These are phyloP conservation scores for Sander lucioperca DNA, from an alignment of 2,113 vertebrate genomes.

Conservation along the genomic window DNA sequence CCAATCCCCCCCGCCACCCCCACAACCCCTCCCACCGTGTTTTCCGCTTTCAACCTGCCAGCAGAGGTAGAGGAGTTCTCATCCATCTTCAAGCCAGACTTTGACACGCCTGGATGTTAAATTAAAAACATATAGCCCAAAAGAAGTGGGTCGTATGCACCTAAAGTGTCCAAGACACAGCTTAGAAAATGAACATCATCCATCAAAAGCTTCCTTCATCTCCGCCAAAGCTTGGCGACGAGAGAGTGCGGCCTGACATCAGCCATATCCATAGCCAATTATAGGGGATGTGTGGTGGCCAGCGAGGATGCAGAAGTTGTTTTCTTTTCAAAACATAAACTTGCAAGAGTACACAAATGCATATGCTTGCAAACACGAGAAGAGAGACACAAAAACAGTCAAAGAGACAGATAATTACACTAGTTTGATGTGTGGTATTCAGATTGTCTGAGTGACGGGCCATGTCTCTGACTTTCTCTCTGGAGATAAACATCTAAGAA, in stretches of 20 bases:
- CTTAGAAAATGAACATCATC: constrained; percentile 81
- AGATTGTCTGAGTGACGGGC: constrained; percentile 17
- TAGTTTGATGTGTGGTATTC: neutral
- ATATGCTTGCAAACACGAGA: neutral
- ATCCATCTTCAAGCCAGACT: constrained; percentile 77
- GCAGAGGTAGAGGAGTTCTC: constrained; percentile 67
- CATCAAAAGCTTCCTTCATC: constrained; percentile 68
- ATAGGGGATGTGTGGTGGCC: neutral
- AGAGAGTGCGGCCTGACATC: constrained; percentile 1
- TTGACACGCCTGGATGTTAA: constrained; percentile 74
- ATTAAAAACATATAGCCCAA: constrained; percentile 77
- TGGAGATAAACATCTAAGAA: constrained; percentile 22
- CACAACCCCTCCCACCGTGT: constrained; percentile 24
- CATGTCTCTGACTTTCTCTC: neutral
- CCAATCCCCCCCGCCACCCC: neutral
- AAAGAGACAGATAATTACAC: neutral
- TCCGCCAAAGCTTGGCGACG: constrained; percentile 6
- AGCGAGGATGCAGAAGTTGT: neutral
- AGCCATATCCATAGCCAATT: constrained; percentile 54
- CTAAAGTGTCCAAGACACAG: constrained; percentile 75
- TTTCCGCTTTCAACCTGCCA: constrained; percentile 74
- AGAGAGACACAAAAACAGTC: neutral
- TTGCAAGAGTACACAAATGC: neutral
- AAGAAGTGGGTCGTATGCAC: constrained; percentile 71
- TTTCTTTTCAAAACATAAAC: constrained; percentile 6